These are phyloP conservation scores for Eudasyphora cyanicolor DNA, from an alignment of 2,888 invertebrate species.

Conservation along the genomic window DNA sequence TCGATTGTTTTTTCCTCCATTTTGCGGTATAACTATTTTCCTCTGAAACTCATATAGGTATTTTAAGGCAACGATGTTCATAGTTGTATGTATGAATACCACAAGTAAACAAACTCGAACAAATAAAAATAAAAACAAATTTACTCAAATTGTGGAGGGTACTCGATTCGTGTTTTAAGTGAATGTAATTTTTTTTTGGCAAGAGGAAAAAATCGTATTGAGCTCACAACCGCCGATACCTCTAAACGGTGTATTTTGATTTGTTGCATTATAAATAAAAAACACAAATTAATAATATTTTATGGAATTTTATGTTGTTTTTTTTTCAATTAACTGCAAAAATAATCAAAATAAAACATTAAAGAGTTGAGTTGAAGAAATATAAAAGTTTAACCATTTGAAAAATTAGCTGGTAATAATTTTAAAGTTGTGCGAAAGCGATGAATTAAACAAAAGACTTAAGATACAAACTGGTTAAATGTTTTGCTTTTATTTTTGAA, in stretches of 20 bases:
- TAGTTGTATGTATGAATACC: not conserved
- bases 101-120: too few species aligned
- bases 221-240: conserved; percentile 3
- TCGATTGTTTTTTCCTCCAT: not conserved
- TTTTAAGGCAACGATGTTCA: too few species aligned
- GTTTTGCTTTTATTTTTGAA: not conserved
- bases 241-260: not conserved
- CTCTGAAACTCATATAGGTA: not conserved
- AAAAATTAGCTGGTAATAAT: not conserved
- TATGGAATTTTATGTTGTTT: conserved; percentile 20
- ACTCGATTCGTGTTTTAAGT: conserved; percentile 15
- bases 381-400: not conserved
- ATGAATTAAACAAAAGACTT: conserved; percentile 37
- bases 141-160: not conserved
- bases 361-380: not conserved
- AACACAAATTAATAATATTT: conserved; percentile 2
- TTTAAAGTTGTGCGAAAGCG: not conserved
- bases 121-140: conserved; percentile 2
- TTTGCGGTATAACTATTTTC: too few species aligned
- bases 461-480: conserved; percentile 51
- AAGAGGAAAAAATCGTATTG: not conserved
- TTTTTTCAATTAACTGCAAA: conserved; percentile 5
- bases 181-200: conserved; percentile 35
- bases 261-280: not conserved
- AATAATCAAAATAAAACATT: not conserved